phyloP scores from a whole-genome alignment of 2,797 vertebrate genomes.

The Danio kyathit region DNA sequence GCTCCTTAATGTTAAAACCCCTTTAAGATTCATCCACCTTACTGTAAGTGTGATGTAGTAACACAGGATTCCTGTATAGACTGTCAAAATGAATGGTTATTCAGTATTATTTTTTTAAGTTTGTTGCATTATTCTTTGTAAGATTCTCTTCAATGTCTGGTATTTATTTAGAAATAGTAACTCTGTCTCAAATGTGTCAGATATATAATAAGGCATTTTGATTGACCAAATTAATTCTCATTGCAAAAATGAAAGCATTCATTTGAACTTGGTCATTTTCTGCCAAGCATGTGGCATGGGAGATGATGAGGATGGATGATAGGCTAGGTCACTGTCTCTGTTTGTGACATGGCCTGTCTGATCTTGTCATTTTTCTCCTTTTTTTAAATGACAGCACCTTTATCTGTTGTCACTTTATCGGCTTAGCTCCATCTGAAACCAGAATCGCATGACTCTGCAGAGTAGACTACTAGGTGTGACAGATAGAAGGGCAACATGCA shows the following conservation, averaged over 20 bases:
- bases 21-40: conserved; percentile 29
- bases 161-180: background rate
- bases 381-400: conserved; percentile 30
- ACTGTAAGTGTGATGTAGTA: conserved; percentile 22
- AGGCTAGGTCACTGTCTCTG: conserved; percentile 13
- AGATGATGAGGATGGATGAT: conserved; percentile 19
- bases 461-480: background rate
- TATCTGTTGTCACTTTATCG: conserved; percentile 41
- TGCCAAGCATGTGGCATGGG: conserved; percentile 5
- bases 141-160: background rate
- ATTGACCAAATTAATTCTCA: conserved; percentile 5
- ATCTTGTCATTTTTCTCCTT: conserved; percentile 29
- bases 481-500: background rate
- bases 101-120: background rate
- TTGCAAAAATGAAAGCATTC: conserved; percentile 1
- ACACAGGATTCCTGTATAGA: conserved; percentile 18
- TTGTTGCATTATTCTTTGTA: conserved; percentile 22
- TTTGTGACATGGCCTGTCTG: conserved; percentile 30
- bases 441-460: background rate
- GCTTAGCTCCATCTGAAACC: conserved; percentile 13
- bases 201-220: background rate
- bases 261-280: conserved; percentile 21
- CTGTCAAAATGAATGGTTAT: conserved; percentile 9
- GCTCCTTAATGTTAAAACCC: background rate
- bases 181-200: background rate